Evolutionary conservation across 2,797 vertebrate genomes (phyloP), one percentile per base, ranked within the genome.

Genomic region (Margarornis squamiger): DNA sequence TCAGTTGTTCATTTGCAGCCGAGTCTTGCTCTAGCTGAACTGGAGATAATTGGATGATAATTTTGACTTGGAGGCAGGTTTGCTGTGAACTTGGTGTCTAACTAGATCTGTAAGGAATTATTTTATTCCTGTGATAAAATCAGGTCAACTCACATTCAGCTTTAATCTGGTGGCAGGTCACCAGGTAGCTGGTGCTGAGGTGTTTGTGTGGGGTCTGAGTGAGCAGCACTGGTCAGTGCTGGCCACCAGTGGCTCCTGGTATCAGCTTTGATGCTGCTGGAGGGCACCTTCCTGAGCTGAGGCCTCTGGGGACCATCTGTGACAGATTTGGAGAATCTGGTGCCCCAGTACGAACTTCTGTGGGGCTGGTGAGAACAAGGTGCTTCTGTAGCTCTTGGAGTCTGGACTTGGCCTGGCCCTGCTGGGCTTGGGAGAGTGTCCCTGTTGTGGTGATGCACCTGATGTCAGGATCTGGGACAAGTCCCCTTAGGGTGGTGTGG

Each of bases 101-200:
- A 41, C 10, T 26, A 67, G 83, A 27, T 83, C 19, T 54, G 34
- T 29, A 38, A 74, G 57, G 76, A 46, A 48, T 75, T 68, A 26
- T 27, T 80, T 83, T 73, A 43, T 41, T 65, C 10, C 62, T 57
- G 5, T 20, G 48, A 10, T 79, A 19, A 78, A 43, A 58, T 46
- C 45, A 20, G 70, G 58, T 59, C 41, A 38, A 4, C 12, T 41
- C 0, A 0, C 23, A 2, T 7, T 68, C n/a, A 43, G 0, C 30
- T 59, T 5, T 12, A 2, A 1, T 46, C 39, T 36, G 5, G 20
- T 15, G 29, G 39, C 68, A 70, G 39, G 72, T 29, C 20, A 32
- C 38, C 30, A 34, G 32, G 11, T 0, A 3, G n/a, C 10, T 34
- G 23, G 36, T 81, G 78, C 45, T 0, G 20, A n/a, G 57, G 22